phyloP scores from a whole-genome alignment of 2,113 vertebrate species.

The Amazona guildingii region DNA sequence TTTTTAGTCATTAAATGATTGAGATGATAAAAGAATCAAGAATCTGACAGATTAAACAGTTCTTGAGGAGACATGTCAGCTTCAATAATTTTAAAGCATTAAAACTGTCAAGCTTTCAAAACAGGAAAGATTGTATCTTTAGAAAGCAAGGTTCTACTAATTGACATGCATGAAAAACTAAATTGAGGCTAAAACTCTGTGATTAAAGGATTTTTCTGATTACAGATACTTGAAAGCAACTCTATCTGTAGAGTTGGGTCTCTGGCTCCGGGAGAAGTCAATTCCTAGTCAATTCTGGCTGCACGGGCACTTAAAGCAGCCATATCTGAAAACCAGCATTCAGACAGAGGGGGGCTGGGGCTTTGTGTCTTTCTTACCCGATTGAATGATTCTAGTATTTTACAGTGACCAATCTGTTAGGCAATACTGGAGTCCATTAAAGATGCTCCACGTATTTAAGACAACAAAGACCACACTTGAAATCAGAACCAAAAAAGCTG shows the following conservation, averaged over 20 bases:
- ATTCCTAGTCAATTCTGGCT: background rate
- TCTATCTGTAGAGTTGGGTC: background rate
- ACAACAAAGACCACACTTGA: background rate
- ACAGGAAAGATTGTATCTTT: slow-evolving; percentile 18
- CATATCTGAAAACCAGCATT: too few species aligned
- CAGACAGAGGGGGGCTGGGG: too few species aligned
- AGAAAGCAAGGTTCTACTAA: slow-evolving; percentile 56
- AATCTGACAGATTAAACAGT: slow-evolving; percentile 46
- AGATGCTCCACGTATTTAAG: background rate
- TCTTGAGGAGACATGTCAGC: slow-evolving; percentile 32
- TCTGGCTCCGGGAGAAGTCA: background rate
- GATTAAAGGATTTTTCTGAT: background rate
- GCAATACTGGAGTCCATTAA: background rate
- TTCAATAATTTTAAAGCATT: slow-evolving; percentile 36
- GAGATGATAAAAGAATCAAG: slow-evolving; percentile 13
- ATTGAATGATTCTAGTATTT: fast-evolving
- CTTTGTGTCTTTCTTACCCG: fast-evolving
- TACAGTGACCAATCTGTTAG: background rate
- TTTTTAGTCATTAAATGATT: slow-evolving; percentile 14
- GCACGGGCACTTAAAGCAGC: fast-evolving
- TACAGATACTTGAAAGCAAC: background rate
- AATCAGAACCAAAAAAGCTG: background rate
- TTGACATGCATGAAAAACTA: background rate
- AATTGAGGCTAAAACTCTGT: background rate
- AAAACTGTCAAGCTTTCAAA: slow-evolving; percentile 56